Base-by-base conservation (phyloP, 2,888 invertebrate genomes). In the Hypena proboscidalis region DNA sequence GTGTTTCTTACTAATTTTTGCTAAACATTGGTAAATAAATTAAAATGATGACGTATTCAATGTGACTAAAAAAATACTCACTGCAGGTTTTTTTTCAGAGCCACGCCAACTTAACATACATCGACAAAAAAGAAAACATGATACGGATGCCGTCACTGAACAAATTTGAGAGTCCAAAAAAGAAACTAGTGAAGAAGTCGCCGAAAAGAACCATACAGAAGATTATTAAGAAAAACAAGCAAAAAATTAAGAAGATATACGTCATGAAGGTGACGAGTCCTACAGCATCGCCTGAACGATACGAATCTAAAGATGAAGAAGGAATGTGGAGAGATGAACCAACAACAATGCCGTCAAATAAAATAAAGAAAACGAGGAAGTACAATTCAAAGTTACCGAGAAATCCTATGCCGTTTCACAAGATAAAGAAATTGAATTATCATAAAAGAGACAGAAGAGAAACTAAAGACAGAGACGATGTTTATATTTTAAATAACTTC, bases 141-240 rank as follows among this genome's bases (percentile, higher is more conserved):
- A 70, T 87, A 1, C 74, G 76, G 2, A 42, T 86, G 10, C 88
- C 89, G 8, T 57, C 64, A 3, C 30, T 79, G 5, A 65, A 52
- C 8, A 68, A 70, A 9, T 63, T 70, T 9, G 56, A 67, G 22
- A 71, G 77, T 6, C 76, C 70, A 46, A 36, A 9, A 1, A 78
- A 65, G 13, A 80, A 70, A 49, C 64, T 70, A 23, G 40, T 52
- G 1, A 87, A 84, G 49, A 87, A 86, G 43, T 42, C 70, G 0
- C 81, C 85, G 2, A 89, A 74, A 54, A 69, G 86, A 23, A 88
- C 83, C 1, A 76, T 87, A 20, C 90, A 90, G 59, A 90, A 87
- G 65, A 89, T 90, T 4, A 89, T 89, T 55, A 89, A 83, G 51
- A 85, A 82, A 54, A 81, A 78, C 3, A 75, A 50, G 36, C 53